These are phyloP conservation scores for Dynastes maya DNA, from an alignment of 2,888 invertebrate species.

Conservation along the genomic window DNA sequence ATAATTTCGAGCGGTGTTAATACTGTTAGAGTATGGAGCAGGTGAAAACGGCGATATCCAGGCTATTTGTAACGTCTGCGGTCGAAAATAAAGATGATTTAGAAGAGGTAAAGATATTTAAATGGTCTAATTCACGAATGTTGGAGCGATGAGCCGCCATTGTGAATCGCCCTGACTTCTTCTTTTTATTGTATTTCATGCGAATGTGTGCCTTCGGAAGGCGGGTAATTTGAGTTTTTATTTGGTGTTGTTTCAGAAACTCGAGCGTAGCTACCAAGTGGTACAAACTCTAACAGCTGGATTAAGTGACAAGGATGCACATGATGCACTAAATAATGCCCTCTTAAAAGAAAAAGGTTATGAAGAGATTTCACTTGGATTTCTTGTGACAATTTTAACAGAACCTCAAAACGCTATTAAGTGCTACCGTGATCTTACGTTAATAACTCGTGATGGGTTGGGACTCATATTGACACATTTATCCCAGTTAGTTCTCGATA, in stretches of 20 bases:
- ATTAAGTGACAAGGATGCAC: constrained; percentile 93
- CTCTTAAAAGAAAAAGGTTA: constrained; percentile 91
- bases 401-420: constrained; percentile 88
- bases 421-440: constrained; percentile 92
- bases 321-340: constrained; percentile 91
- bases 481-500: constrained; percentile 89
- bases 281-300: constrained; percentile 86
- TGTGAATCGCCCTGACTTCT: constrained; percentile 70
- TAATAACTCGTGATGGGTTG: constrained; percentile 92
- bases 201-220: constrained; percentile 63
- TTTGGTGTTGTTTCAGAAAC: constrained; percentile 78
- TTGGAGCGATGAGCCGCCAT: constrained; percentile 74
- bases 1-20: constrained; percentile 73
- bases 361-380: constrained; percentile 94
- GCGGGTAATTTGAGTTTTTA: constrained; percentile 66
- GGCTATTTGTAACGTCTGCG: constrained; percentile 86
- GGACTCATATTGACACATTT: constrained; percentile 86
- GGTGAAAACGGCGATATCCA: constrained; percentile 77
- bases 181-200: constrained; percentile 66
- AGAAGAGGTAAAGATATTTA: constrained; percentile 85
- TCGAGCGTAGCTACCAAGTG: constrained; percentile 87
- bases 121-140: constrained; percentile 68
- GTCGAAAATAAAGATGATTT: constrained; percentile 93
- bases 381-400: constrained; percentile 90
- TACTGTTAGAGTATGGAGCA: constrained; percentile 74